These are phyloP conservation scores for Garra rufa DNA, from an alignment of 2,113 vertebrate genomes.

Conservation along the genomic window DNA sequence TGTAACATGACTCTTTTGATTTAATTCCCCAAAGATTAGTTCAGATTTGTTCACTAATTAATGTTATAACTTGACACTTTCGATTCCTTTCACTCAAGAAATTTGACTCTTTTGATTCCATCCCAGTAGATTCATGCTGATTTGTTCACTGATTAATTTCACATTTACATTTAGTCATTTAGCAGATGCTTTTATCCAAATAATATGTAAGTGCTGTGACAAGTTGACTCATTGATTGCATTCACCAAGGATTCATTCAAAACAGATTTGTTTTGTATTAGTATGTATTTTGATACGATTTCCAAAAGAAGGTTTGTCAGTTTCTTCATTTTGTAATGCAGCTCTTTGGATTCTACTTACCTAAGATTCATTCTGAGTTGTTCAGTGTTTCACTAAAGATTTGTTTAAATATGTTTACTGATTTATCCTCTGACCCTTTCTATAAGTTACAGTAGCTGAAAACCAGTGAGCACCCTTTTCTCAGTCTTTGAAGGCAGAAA, in stretches of 20 bases:
- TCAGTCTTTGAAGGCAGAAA: background rate
- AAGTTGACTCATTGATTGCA: too few relatives aligned
- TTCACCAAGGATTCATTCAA: background rate
- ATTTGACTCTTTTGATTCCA: too few relatives aligned
- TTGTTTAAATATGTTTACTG: background rate
- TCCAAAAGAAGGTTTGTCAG: too few relatives aligned
- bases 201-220: too few relatives aligned
- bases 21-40: too few relatives aligned
- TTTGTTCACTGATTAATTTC: background rate
- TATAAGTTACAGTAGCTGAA: background rate
- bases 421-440: background rate
- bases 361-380: background rate
- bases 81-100: too few relatives aligned
- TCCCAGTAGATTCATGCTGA: too few relatives aligned
- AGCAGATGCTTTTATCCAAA: too few relatives aligned
- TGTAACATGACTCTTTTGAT: background rate
- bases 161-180: too few relatives aligned
- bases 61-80: background rate
- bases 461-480: background rate
- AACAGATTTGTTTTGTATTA: background rate
- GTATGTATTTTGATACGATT: background rate
- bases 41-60: background rate
- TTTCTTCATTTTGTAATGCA: background rate
- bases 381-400: background rate
- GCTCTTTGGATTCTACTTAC: background rate